Conservation (phyloP, 2,888 invertebrate genomes). For the Priapulus caudatus region DNA sequence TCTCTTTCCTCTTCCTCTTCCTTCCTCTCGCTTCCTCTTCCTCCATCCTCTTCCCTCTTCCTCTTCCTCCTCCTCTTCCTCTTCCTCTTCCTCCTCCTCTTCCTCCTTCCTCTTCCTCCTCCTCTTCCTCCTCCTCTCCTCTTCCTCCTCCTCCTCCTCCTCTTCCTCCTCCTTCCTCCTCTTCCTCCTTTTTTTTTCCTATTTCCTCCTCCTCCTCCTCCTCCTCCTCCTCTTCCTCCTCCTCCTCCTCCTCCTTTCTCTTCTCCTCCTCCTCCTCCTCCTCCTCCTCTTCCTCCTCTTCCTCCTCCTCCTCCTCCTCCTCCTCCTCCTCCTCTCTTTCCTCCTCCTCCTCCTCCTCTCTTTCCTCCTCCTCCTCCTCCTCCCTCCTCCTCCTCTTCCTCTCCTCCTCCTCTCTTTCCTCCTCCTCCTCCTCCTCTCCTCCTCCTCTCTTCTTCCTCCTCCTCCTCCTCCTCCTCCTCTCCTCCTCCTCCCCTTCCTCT, state of each 20-base stretch:
- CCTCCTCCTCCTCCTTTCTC: constrained; percentile 3
- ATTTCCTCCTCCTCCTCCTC: constrained; percentile 1
- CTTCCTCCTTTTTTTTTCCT: constrained; percentile 3
- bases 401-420: constrained; percentile 3
- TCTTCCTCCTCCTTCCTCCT: constrained; percentile 3
- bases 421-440: constrained; percentile 3
- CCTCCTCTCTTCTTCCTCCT: constrained; percentile 3
- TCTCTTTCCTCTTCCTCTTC: too few species aligned
- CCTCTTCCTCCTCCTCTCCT: too few species aligned
- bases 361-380: constrained; percentile 3
- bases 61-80: too few species aligned
- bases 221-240: constrained; percentile 3
- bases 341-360: constrained; percentile 3
- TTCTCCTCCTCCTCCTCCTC: constrained; percentile 3
- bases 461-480: constrained; percentile 3
- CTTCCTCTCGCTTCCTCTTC: too few species aligned
- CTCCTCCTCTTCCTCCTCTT: constrained; percentile 3
- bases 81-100: too few species aligned
- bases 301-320: constrained; percentile 3
- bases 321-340: constrained; percentile 3
- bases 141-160: constrained; percentile 3
- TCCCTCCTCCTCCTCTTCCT: constrained; percentile 3
- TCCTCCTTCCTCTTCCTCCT: too few species aligned
- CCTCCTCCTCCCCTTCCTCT: neutral
- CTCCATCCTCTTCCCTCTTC: too few species aligned